Evolutionary conservation across 2,797 vertebrate genomes (phyloP), one percentile per base, ranked within the genome.

Genomic region (Champsocephalus gunnari): DNA sequence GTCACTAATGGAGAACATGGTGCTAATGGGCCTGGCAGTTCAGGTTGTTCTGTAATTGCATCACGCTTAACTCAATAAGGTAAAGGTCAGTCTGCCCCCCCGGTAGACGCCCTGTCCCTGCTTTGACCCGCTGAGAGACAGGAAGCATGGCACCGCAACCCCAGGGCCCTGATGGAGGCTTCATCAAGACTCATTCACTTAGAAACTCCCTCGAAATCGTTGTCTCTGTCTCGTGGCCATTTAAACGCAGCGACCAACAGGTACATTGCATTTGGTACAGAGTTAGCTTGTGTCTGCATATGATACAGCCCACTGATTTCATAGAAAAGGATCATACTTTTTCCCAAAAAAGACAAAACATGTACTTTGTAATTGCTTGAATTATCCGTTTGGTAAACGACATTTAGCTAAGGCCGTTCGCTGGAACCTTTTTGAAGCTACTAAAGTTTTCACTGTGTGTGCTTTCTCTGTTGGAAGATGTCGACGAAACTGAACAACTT

Each of bases 1-100:
- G 91, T 93, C 89, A 89, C 84, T 92, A 90, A 92, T 91, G 86
- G 89, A 91, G 81, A 90, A 85, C 84, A 86, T 86, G 85, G 89
- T 89, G 89, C 90, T 91, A 92, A 92, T 93, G 78, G 87, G 70
- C 70, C 82, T 80, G 83, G 87, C 79, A 87, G 75, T 87, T 87
- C 82, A 81, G 84, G 88, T 92, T 89, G 79, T 80, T 88, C 84
- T 84, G 75, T 95, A 92, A 94, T 93, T 84, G 84, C 91, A 94
- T 93, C 91, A 91, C 21, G 64, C 72, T 89, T 92, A 93, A 93
- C 90, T 92, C 87, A 87, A 91, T 94, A 87, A 90, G 83, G 76
- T 87, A 94, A 93, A 93, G 93, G 91, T 93, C 85, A 89, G 77
- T 77, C 81, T 85, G 73, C 63, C 82, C 82, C 81, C 80, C 71